phyloP scores from a whole-genome alignment of 2,113 vertebrate genomes.

The Bujurquina vittata region DNA sequence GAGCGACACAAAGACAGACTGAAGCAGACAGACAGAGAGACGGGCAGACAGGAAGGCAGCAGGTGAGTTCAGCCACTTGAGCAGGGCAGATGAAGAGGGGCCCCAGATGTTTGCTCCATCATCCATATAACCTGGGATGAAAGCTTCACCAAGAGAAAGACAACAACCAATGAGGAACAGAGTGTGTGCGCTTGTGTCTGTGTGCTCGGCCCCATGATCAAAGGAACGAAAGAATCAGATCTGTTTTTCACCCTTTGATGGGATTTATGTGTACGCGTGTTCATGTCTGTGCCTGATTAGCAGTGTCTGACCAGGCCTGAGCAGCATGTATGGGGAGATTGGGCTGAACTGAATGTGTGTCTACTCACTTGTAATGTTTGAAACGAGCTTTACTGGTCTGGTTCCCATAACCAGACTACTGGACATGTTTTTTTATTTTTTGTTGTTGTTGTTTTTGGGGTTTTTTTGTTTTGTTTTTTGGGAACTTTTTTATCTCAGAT shows the following conservation, averaged over 20 bases:
- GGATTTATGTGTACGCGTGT: conserved; percentile 40
- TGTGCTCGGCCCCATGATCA: conserved; percentile 37
- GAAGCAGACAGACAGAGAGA: conserved; percentile 19
- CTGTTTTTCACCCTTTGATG: conserved; percentile 66
- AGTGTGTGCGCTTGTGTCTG: neutral
- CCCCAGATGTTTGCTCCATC: conserved; percentile 75
- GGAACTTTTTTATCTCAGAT: neutral
- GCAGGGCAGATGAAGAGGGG: conserved; percentile 61
- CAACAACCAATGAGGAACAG: conserved; percentile 49
- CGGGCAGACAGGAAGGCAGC: conserved; percentile 37
- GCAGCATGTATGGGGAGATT: conserved; percentile 2
- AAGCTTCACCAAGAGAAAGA: conserved; percentile 62
- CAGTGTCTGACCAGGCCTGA: conserved; percentile 44
- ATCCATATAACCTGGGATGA: conserved; percentile 74
- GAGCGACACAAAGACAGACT: neutral
- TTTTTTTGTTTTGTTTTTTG: neutral
- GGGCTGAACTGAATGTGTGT: conserved; percentile 10
- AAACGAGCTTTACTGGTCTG: conserved; percentile 9
- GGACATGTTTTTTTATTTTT: neutral
- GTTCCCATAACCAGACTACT: neutral
- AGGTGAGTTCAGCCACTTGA: conserved; percentile 70
- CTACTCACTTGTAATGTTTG: neutral
- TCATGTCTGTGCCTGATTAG: conserved; percentile 45
- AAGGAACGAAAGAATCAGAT: conserved; percentile 63
- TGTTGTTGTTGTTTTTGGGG: no score